Conservation (phyloP, 2,888 invertebrate species). For the Leptopilina myrica region DNA sequence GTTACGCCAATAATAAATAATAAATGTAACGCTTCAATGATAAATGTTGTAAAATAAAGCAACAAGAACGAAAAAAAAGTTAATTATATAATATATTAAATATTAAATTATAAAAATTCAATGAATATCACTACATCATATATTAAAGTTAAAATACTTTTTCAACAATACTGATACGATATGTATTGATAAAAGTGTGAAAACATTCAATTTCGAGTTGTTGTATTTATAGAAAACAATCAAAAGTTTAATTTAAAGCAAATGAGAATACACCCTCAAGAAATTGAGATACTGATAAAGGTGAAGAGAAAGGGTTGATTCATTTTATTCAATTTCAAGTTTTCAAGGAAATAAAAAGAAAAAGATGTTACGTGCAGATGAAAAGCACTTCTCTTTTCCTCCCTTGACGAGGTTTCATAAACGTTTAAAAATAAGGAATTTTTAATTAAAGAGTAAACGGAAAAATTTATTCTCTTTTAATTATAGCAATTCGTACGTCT, state of each 20-base stretch:
- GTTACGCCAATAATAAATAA: background rate
- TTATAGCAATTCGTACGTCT: background rate
- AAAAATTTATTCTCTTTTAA: background rate
- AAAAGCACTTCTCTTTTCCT: background rate
- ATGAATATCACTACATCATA: no score
- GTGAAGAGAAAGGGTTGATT: conserved; percentile 1
- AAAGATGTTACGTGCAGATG: background rate
- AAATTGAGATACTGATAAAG: background rate
- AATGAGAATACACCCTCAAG: background rate
- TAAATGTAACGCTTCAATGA: background rate
- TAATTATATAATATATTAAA: no score
- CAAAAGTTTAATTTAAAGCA: conserved; percentile 3
- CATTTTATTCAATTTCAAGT: conserved; percentile 13
- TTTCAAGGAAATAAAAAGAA: conserved; percentile 3
- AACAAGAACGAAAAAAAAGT: background rate
- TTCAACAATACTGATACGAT: background rate
- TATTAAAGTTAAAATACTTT: background rate
- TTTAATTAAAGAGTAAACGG: background rate
- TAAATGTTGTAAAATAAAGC: background rate
- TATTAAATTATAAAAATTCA: background rate
- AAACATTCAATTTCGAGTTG: background rate
- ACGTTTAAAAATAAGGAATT: background rate
- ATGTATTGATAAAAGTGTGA: no score
- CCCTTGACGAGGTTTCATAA: background rate
- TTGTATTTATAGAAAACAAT: background rate